Conservation (phyloP, 2,797 vertebrate species). For the Acestrorhynchus altus region DNA sequence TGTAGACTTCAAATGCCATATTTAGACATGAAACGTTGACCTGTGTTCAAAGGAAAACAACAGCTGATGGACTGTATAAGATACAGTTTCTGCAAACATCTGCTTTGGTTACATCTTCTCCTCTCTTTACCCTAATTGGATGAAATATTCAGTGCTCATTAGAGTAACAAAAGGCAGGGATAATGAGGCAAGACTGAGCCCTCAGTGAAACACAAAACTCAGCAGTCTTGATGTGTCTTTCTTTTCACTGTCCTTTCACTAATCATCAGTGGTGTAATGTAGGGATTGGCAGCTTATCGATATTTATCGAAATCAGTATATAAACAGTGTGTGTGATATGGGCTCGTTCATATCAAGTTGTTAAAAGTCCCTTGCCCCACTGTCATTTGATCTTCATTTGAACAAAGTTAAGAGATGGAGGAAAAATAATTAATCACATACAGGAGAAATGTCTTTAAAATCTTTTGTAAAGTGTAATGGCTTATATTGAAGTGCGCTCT, state of each 20-base stretch:
- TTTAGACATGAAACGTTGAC: not conserved
- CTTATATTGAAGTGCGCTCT: too few relatives aligned
- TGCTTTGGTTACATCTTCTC: not conserved
- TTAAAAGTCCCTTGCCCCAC: too few relatives aligned
- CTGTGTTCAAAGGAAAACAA: not conserved
- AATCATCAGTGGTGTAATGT: not conserved
- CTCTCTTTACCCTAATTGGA: not conserved
- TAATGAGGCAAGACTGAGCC: not conserved
- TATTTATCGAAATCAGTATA: too few relatives aligned
- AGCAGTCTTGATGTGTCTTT: not conserved
- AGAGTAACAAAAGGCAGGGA: not conserved
- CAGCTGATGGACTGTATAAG: not conserved
- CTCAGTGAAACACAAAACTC: not conserved
- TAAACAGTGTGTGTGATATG: too few relatives aligned
- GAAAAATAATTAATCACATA: too few relatives aligned
- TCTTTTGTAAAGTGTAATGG: too few relatives aligned
- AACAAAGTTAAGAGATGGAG: too few relatives aligned
- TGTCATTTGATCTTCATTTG: too few relatives aligned
- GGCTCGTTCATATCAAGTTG: too few relatives aligned
- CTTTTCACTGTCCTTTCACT: not conserved
- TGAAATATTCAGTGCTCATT: not conserved
- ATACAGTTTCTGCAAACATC: not conserved
- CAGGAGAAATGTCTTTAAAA: too few relatives aligned
- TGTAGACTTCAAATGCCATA: not conserved
- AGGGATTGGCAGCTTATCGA: too few relatives aligned